Percentiles rank a stretch among this genome's conserved stretches.
Conservation (phyloP, 2,797 vertebrate species). For the Melanotaenia trifasciata region DNA sequence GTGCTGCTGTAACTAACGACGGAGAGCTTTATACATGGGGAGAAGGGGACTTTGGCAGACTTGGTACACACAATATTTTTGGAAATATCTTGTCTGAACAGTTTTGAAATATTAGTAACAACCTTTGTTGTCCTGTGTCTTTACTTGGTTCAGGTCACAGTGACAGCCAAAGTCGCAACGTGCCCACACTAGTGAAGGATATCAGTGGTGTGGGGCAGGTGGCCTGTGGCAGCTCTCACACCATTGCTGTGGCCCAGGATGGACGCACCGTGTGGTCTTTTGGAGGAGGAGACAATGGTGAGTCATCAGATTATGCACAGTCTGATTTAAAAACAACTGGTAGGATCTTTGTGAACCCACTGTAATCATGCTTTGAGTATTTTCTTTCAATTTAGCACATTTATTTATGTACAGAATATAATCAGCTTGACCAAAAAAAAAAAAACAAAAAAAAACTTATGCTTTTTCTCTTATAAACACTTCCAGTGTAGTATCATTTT, state of each 20-base stretch:
- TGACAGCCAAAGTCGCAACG: slow-evolving; percentile 87
- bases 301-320: neutral
- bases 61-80: slow-evolving; percentile 71
- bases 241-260: slow-evolving; percentile 86
- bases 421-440: neutral
- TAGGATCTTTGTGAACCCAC: neutral
- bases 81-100: neutral
- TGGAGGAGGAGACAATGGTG: slow-evolving; percentile 88
- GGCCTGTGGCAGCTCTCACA: slow-evolving; percentile 88
- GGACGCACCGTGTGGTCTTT: slow-evolving; percentile 88
- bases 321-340: slow-evolving; percentile 13
- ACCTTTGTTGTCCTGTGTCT: neutral
- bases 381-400: neutral
- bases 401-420: neutral
- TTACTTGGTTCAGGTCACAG: slow-evolving; percentile 79
- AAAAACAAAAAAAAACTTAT: neutral
- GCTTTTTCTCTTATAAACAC: neutral
- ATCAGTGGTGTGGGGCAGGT: slow-evolving; percentile 87
- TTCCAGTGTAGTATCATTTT: neutral
- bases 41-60: slow-evolving; percentile 87
- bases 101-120: neutral
- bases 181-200: slow-evolving; percentile 88
- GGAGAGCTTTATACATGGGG: slow-evolving; percentile 90
- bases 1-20: slow-evolving; percentile 86
- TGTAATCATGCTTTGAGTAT: neutral